A percentile compares a stretch with the other conserved stretches of the same genome.
Evolutionary conservation across 2,797 vertebrate species (phyloP).

Genomic region (Lacerta bilineata): DNA sequence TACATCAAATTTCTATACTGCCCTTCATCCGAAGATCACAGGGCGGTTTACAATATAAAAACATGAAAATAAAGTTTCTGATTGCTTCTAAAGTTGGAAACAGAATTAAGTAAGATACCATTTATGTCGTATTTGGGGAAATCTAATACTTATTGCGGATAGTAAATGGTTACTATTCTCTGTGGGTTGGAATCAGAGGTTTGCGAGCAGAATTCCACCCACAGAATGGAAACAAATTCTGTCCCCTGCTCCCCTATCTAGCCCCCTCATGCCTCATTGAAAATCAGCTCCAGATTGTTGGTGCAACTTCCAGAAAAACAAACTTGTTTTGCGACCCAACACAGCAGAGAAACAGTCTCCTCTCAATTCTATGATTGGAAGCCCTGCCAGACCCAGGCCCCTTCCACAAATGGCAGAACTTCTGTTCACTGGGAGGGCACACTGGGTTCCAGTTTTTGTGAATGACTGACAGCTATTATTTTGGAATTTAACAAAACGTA

Average conservation of each 20-base stretch:
- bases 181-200: background rate
- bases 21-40: too few species aligned
- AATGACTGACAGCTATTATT: background rate
- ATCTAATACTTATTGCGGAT: background rate
- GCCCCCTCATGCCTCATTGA: background rate
- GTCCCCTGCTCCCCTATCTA: too few species aligned
- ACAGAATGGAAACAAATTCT: background rate
- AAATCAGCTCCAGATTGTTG: background rate
- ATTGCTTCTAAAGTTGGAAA: background rate
- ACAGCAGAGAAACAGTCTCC: background rate
- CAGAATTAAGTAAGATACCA: background rate
- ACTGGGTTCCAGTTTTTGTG: background rate
- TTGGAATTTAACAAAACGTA: background rate
- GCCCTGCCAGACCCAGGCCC: background rate
- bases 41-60: too few species aligned
- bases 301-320: background rate
- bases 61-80: constrained; percentile 12
- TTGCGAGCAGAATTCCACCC: background rate
- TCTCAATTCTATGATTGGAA: background rate
- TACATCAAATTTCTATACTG: too few species aligned
- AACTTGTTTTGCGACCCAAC: too few species aligned
- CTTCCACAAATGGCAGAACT: background rate
- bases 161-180: background rate
- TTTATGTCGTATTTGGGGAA: background rate
- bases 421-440: background rate